Conservation (phyloP, 1,140 invertebrate genomes). For the Drosophila oshimai region DNA sequence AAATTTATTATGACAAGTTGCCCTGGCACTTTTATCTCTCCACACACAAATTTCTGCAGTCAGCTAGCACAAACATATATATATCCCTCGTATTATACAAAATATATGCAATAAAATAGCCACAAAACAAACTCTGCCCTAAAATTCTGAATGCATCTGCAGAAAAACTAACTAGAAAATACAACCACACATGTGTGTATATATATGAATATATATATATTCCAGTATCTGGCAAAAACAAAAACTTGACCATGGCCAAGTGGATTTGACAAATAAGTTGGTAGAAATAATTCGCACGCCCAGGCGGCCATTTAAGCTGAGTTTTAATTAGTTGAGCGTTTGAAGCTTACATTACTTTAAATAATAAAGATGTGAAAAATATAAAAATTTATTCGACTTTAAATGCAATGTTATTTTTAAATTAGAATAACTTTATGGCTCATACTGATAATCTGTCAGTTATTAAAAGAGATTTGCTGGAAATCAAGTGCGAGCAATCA, state of each 20-base stretch:
- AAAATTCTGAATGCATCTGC: slow-evolving; percentile 39
- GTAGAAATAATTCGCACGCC: slow-evolving; percentile 42
- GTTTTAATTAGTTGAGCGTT: slow-evolving; percentile 26
- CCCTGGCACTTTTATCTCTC: slow-evolving; percentile 80
- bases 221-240: slow-evolving; percentile 6
- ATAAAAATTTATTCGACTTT: slow-evolving; percentile 13
- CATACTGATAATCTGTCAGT: not conserved
- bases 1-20: slow-evolving; percentile 82
- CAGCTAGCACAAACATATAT: slow-evolving; percentile 10
- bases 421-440: slow-evolving; percentile 8
- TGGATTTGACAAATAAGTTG: slow-evolving; percentile 68
- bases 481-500: not conserved
- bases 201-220: slow-evolving; percentile 6
- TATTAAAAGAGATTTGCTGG: not conserved
- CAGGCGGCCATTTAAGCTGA: slow-evolving; percentile 3
- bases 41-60: slow-evolving; percentile 66
- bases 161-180: slow-evolving; percentile 53
- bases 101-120: slow-evolving; percentile 69
- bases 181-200: not conserved
- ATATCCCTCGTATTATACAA: slow-evolving; percentile 55
- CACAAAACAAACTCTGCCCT: slow-evolving; percentile 69
- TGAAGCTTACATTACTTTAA: slow-evolving; percentile 1
- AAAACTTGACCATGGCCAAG: slow-evolving; percentile 46
- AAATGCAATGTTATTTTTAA: slow-evolving; percentile 10
- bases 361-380: not conserved